Evolutionary conservation across 2,888 invertebrate genomes (phyloP), one percentile per base, ranked within the genome.

Genomic region (Melieria crassipennis): DNA sequence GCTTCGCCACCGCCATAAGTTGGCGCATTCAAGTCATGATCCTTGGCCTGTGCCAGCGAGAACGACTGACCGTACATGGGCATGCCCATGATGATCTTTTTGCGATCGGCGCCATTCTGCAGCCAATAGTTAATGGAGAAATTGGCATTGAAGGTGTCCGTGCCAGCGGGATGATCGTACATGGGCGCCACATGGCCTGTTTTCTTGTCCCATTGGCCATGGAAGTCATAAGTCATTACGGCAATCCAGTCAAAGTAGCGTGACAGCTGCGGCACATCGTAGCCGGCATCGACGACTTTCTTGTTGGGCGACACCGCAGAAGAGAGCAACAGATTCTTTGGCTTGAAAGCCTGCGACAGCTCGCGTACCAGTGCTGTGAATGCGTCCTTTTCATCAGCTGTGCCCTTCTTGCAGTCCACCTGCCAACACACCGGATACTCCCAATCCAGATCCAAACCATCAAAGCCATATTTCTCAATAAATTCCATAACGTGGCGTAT

Each of bases 351-450:
- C 5, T 87, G 88, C 10, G 91, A 90, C 1, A 96, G 86, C 86
- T 96, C 96, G 76, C 88, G 89, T 0, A 96, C 92, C 63, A 95
- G 89, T 70, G 88, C 90, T 0, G 92, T 89, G 81, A 96, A 96
- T 0, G 92, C 92, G 82, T 90, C 88, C 81, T 95, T 96, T 80
- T 96, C 96, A 4, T 94, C 92, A 30, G 88, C 88, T 0, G 93
- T 93, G 0, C 96, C 96, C 83, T 93, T 94, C 64, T 91, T 92
- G 80, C 96, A 96, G 80, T 95, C 93, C 1, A 91, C 92, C 89
- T 95, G 95, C 95, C 95, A 95, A 82, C 96, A 96, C 75, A 92
- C 94, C 0, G 97, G 97, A 84, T 96, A 97, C 82, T 97, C 96
- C 97, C 97, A 97, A 83, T 97, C 96, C 46, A 97, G 88, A 85